phyloP scores from a whole-genome alignment of 2,888 invertebrate genomes.

The Venusia cambrica region DNA sequence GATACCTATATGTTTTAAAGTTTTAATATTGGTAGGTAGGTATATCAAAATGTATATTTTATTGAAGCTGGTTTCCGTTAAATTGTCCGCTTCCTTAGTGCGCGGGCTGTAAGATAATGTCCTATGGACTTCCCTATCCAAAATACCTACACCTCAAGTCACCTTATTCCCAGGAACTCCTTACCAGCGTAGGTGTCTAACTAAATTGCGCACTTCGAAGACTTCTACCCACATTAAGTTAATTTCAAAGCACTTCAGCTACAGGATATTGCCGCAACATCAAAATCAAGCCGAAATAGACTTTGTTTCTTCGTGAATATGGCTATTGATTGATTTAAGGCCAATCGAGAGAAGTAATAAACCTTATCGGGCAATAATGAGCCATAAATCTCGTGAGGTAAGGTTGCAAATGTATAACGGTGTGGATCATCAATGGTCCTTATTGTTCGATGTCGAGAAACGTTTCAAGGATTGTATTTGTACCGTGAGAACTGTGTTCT shows the following conservation, averaged over 20 bases:
- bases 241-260: conserved; percentile 23
- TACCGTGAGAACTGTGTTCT: conserved; percentile 22
- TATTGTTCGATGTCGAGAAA: conserved; percentile 23
- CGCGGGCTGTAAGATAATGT: too few species aligned
- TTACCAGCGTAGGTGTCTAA: conserved; percentile 1
- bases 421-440: conserved; percentile 26
- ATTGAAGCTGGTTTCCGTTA: too few species aligned
- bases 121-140: too few species aligned
- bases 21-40: too few species aligned
- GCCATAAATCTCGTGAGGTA: too few species aligned
- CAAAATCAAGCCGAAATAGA: neutral
- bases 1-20: too few species aligned
- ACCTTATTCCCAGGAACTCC: too few species aligned
- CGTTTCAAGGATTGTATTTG: conserved; percentile 25
- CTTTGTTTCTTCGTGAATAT: conserved; percentile 5
- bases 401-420: too few species aligned
- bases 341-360: conserved; percentile 12
- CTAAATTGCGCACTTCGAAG: conserved; percentile 11
- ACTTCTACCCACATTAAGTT: conserved; percentile 17
- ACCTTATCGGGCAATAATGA: too few species aligned
- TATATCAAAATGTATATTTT: too few species aligned
- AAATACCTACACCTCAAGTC: too few species aligned
- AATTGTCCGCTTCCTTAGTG: too few species aligned
- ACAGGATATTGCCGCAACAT: conserved; percentile 26
- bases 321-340: conserved; percentile 2